These are phyloP conservation scores for Neodiprion virginianus DNA, from an alignment of 1,140 invertebrate genomes.

Conservation along the genomic window DNA sequence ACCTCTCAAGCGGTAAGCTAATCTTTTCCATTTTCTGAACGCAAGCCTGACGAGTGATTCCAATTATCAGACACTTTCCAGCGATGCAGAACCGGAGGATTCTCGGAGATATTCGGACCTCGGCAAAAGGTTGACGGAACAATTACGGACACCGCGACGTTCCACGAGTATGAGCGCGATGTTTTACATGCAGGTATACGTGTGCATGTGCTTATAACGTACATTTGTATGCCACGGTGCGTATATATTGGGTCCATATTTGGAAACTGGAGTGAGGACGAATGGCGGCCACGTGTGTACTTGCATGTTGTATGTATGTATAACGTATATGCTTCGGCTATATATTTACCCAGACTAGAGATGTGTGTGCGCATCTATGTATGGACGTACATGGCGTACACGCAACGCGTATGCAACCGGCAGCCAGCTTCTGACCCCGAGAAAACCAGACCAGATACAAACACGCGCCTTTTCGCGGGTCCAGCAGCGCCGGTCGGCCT, in stretches of 20 bases:
- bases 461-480: background rate
- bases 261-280: background rate
- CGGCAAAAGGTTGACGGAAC: too few species aligned
- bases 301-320: background rate
- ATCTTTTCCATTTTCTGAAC: too few species aligned
- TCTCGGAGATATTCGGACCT: too few species aligned
- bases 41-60: too few species aligned
- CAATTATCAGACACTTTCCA: too few species aligned
- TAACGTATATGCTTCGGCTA: too few species aligned
- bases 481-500: background rate
- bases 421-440: background rate
- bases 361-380: too few species aligned
- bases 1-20: too few species aligned
- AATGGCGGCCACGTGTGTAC: background rate
- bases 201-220: background rate
- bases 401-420: background rate
- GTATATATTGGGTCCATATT: background rate
- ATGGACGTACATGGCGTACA: background rate
- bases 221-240: background rate
- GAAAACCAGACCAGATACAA: slow-evolving; percentile 5
- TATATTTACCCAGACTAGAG: background rate
- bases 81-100: too few species aligned
- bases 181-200: too few species aligned
- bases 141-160: too few species aligned
- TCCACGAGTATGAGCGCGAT: too few species aligned